Percentiles rank a stretch among this genome's conserved stretches.
phyloP scores from a whole-genome alignment of 2,888 invertebrate species.

The Eulithis prunata region DNA sequence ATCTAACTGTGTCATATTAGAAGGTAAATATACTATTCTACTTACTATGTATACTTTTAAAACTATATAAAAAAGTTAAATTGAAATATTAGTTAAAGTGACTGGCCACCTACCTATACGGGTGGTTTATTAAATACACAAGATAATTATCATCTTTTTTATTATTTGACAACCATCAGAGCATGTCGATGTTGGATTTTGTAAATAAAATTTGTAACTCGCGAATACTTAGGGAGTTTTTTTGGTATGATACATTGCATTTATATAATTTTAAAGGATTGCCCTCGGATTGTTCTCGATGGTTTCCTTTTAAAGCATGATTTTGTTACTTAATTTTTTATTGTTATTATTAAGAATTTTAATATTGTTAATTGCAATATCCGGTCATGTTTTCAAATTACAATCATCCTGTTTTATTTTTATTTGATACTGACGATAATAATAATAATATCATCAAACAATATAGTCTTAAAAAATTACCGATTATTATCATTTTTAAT shows the following conservation, averaged over 20 bases:
- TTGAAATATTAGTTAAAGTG: constrained; percentile 73
- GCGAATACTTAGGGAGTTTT: constrained; percentile 67
- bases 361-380: constrained; percentile 80
- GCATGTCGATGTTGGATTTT: constrained; percentile 59
- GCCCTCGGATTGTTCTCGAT: constrained; percentile 77
- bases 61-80: constrained; percentile 77
- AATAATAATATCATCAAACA: constrained; percentile 32
- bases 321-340: constrained; percentile 81
- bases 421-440: constrained; percentile 30
- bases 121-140: constrained; percentile 45
- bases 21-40: constrained; percentile 80
- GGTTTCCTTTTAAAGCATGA: constrained; percentile 73
- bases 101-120: constrained; percentile 35
- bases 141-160: constrained; percentile 56
- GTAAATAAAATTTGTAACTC: constrained; percentile 81
- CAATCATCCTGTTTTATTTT: constrained; percentile 43
- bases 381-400: constrained; percentile 49
- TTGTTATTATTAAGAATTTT: constrained; percentile 83
- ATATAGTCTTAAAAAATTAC: constrained; percentile 32
- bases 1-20: constrained; percentile 84
- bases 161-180: constrained; percentile 56
- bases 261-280: constrained; percentile 64
- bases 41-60: constrained; percentile 77
- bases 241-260: constrained; percentile 78
- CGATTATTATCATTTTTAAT: constrained; percentile 42